These are phyloP conservation scores for Lasiurus borealis DNA, from an alignment of 2,113 vertebrate species.

Conservation along the genomic window DNA sequence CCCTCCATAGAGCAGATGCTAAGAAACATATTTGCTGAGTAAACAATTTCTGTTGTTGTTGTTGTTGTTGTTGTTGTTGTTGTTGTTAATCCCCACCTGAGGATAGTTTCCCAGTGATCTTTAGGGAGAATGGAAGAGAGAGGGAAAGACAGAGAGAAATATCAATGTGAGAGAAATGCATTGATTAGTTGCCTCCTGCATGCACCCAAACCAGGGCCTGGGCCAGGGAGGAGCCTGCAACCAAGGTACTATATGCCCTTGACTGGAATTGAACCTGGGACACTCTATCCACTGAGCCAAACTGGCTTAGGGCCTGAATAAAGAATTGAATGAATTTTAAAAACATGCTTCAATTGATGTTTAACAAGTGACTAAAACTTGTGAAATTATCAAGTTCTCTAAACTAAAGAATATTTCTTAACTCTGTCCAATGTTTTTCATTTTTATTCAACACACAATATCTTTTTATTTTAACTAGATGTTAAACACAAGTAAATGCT, in stretches of 20 bases:
- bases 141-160: no score
- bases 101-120: no score
- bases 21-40: background rate
- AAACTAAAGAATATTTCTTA: slow-evolving; percentile 18
- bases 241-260: no score
- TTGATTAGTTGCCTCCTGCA: no score
- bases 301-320: background rate
- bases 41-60: background rate
- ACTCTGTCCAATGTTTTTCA: background rate
- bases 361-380: slow-evolving; percentile 16
- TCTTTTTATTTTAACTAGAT: slow-evolving; percentile 54
- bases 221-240: no score
- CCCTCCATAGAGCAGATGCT: background rate
- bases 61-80: no score
- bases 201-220: no score
- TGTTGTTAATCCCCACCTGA: no score
- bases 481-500: slow-evolving; percentile 61
- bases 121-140: no score
- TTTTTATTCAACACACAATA: slow-evolving; percentile 30
- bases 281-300: no score
- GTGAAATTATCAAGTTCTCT: slow-evolving; percentile 26
- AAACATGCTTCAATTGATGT: background rate
- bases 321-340: background rate
- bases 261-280: no score
- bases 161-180: no score